Base-by-base conservation (phyloP, 2,888 invertebrate genomes). In the Sinentomon sp. region DNA sequence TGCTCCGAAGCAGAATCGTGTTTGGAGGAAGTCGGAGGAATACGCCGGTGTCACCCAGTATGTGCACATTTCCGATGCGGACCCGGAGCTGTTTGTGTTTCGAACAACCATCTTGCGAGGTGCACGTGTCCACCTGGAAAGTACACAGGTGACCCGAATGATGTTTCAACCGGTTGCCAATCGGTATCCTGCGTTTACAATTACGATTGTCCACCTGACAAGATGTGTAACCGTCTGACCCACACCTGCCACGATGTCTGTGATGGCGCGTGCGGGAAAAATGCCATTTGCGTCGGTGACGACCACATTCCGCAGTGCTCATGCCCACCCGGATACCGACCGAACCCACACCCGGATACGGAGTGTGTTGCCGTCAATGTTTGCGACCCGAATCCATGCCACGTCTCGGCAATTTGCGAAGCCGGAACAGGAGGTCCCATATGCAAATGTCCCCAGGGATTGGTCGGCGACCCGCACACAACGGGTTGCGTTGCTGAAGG, bases 61-160 rank as follows among this genome's bases (percentile, higher is more conserved):
- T 85, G 85, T 48, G 69, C 72, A 40, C 62, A 63, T 25, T 53
- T 72, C 1, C 59, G 61, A 28, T 85, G 85, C 50, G 85, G 83
- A 2, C 76, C 78, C 1, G 70, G 74, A 41, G 80, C 85, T 6
- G 60, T 83, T 13, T 85, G 85, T 48, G 64, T 80, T 6, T 75
- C 77, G 3, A 78, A 82, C 46, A 83, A 83, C 48, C 83, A 85
- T 50, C 71, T 71, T 10, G 74, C 78, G 1, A 72, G 76, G 51
- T 85, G 85, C 48, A 75, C 78, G 45, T 85, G 85, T 48, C 82
- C 82, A 13, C 68, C 74, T 6, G 83, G 83, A 13, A 66, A 74
- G 2, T 83, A 67, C 49, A 70, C 75, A 7, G 83, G 83, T 3
- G 72, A 83, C 56, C 78, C 83, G 1, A 69, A 71, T 47, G 76